Evolutionary conservation across 2,797 vertebrate species (phyloP), one percentile per base, ranked within the genome.

Genomic region (Malurus leucopterus): DNA sequence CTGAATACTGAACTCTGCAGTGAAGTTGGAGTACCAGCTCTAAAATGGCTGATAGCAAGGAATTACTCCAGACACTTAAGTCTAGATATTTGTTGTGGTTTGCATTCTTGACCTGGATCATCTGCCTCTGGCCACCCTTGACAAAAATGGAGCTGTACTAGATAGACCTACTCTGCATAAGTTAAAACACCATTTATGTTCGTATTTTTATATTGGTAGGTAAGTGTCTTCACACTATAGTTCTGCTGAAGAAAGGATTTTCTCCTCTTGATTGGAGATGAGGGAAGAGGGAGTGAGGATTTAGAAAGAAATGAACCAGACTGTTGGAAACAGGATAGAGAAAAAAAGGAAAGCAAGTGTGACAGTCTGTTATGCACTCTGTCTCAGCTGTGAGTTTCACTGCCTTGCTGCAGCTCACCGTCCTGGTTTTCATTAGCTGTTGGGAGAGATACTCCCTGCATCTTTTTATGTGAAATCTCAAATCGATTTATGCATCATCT

Each of bases 351-450:
- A 51, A 77, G 22, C 32, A 69, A 51, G 16, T 49, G 29, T 61
- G 41, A 41, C 7, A 34, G 50, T 61, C 23, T 9, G 11, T 20
- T 38, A 0, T 19, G 22, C 4, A 4, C 14, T 63, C 21, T 2
- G 17, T 49, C 34, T 85, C 43, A n/a, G 4, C 22, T 54, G 29
- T 79, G 51, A 65, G 65, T 84, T 58, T 51, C 13, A 3, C 22
- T 92, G 62, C 40, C 22, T 70, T 77, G 27, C 41, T 89, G 69
- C 43, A 58, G 0, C 22, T 83, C 27, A 29, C 22, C 22, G 20
- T 62, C 36, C 46, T 46, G 18, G 16, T 89, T 94, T 90, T 79
- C n/a, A 13, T 67, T 51, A 84, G 27, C 26, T 68, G 27, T 30
- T 90, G 64, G 34, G 32, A 63, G 32, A 84, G 41, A 32, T 40